phyloP scores from a whole-genome alignment of 53 echinoderm and acorn worm genomes.

The Temnopleurus reevesii region DNA sequence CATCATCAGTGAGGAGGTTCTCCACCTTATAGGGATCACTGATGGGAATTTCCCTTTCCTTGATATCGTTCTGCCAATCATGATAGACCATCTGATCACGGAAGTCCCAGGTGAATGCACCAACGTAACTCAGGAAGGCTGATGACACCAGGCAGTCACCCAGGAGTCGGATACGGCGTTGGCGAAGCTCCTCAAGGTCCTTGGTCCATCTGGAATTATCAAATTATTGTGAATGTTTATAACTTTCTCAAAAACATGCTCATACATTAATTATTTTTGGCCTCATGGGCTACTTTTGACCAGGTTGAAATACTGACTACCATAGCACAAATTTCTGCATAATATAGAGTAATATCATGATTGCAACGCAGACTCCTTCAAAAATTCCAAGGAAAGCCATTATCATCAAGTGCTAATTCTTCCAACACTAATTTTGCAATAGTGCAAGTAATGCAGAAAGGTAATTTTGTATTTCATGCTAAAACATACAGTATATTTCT shows the following conservation, averaged over 20 bases:
- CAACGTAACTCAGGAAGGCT: slow-evolving; percentile 98
- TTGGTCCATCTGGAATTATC: slow-evolving; percentile 88
- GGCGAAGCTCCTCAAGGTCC: slow-evolving; percentile 88
- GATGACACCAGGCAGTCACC: slow-evolving; percentile 97
- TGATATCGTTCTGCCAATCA: slow-evolving; percentile 86
- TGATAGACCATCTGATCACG: slow-evolving; percentile 85
- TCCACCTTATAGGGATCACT: slow-evolving; percentile 90
- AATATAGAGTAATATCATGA: too few relatives aligned
- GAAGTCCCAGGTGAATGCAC: slow-evolving; percentile 99
- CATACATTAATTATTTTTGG: not conserved
- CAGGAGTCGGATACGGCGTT: slow-evolving; percentile 85
- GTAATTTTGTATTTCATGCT: too few relatives aligned
- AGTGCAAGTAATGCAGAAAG: too few relatives aligned
- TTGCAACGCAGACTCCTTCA: too few relatives aligned
- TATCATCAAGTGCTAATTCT: too few relatives aligned
- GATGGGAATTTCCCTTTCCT: slow-evolving; percentile 82
- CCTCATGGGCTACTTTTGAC: too few relatives aligned
- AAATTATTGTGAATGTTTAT: not conserved
- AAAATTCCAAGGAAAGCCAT: too few relatives aligned
- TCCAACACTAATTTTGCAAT: too few relatives aligned
- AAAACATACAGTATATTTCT: too few relatives aligned
- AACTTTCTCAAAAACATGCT: not conserved
- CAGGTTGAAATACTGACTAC: too few relatives aligned
- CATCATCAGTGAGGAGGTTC: slow-evolving; percentile 91
- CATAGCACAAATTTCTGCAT: too few relatives aligned